Percentiles rank a stretch among this genome's conserved stretches.
Evolutionary conservation across 2,888 invertebrate species (phyloP).

Genomic region (Hirtodrosophila duncani): DNA sequence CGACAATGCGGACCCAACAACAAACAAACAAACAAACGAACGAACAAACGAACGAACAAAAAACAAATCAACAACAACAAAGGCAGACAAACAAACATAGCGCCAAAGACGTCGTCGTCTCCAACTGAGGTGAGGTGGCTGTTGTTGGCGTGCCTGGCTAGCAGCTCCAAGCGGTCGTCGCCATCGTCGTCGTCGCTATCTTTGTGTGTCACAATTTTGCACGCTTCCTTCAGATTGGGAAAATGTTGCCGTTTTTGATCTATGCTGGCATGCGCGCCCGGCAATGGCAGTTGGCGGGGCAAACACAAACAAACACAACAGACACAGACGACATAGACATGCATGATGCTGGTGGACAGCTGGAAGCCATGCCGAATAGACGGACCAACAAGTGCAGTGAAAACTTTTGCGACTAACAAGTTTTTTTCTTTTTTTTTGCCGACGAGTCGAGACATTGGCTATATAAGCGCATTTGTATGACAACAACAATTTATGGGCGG

Average conservation of each 20-base stretch:
- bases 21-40: conserved; percentile 45
- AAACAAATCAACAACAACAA: conserved; percentile 1
- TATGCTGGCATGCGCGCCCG: conserved; percentile 66
- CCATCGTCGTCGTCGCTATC: conserved; percentile 49
- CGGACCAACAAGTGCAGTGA: conserved; percentile 62
- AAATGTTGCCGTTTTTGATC: conserved; percentile 64
- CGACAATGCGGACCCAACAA: conserved; percentile 12
- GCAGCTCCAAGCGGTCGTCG: conserved; percentile 20
- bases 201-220: conserved; percentile 70
- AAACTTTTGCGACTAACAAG: conserved; percentile 56
- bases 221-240: conserved; percentile 64
- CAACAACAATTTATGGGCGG: conserved; percentile 59
- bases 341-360: conserved; percentile 4
- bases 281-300: conserved; percentile 54
- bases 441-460: conserved; percentile 20
- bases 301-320: conserved; percentile 45
- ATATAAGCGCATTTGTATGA: conserved; percentile 28
- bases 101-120: conserved; percentile 12
- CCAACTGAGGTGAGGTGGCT: conserved; percentile 43
- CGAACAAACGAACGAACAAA: too few species aligned
- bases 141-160: conserved; percentile 25
- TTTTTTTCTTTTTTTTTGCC: conserved; percentile 25
- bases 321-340: conserved; percentile 4
- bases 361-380: conserved; percentile 17
- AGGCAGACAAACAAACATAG: conserved; percentile 8